Base-by-base conservation (phyloP, 2,113 vertebrate species). In the Puffinus mauretanicus region DNA sequence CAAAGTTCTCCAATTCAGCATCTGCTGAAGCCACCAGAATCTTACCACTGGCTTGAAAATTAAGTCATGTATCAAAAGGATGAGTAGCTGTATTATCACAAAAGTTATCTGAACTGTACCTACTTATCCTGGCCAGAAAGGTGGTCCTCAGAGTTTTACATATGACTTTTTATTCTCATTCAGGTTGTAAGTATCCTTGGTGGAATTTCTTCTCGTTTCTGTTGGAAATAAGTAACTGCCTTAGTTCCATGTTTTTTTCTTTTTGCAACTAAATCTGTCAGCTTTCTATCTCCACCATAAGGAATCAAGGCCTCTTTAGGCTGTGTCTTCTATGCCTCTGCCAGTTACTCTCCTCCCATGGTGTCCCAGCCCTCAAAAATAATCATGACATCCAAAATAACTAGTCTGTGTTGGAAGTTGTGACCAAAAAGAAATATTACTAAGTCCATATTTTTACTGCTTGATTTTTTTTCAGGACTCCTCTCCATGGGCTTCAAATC, bases 101-200 rank as follows among this genome's bases (percentile, higher is more conserved):
- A 10, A 71, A 40, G n/a, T 38, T 27, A 24, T 16, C 83, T 52
- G 42, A 87, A 13, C 47, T 22, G 10, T 29, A 36, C 20, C 26
- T 36, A 22, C 0, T 60, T 65, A 44, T 30, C 6, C 26, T 69
- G 49, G 8, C 20, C 4, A 29, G 30, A 82, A 67, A 29, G 16
- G 5, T 36, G 42, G 2, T 24, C 36, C 42, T 83, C 42, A 7
- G 14, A 13, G 8, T 25, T 92, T 54, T 77, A 52, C 21, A 6
- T 4, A 9, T 32, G n/a, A 66, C 6, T 46, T 82, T 32, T 52
- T 40, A 42, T 57, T 75, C 54, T 82, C 13, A 13, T 71, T 42
- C 11, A 27, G 5, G 16, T 46, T 0, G 0, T 27, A 22, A 61
- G 38, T 61, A 29, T 47, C 11, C 15, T 9, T 16, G 16, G 6